A percentile compares a stretch with the other conserved stretches of the same genome.
These are phyloP conservation scores for Hyposoter dolosus DNA, from an alignment of 2,888 invertebrate species.

Conservation along the genomic window DNA sequence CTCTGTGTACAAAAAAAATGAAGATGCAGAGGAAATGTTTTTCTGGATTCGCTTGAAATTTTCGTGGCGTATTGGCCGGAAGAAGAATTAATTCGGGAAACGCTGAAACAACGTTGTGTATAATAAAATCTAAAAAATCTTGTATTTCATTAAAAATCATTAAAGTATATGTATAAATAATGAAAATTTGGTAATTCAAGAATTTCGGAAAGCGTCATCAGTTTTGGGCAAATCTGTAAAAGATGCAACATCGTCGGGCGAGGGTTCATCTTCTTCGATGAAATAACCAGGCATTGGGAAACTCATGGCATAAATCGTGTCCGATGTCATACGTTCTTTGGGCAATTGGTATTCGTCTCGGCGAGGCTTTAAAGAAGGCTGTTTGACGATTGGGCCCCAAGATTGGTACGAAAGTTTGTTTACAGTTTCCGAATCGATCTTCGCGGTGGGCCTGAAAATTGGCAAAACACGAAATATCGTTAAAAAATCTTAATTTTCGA, in stretches of 20 bases:
- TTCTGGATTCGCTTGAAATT: neutral
- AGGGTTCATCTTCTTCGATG: constrained; percentile 67
- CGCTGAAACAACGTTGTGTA: neutral
- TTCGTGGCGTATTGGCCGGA: neutral
- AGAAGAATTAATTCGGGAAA: neutral
- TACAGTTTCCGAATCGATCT: constrained; percentile 80
- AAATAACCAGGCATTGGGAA: constrained; percentile 82
- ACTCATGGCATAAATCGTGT: constrained; percentile 81
- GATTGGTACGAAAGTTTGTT: constrained; percentile 82
- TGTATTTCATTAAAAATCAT: constrained; percentile 37
- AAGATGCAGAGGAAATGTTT: neutral
- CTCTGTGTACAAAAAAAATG: neutral
- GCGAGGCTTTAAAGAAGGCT: constrained; percentile 79
- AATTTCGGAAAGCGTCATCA: constrained; percentile 16
- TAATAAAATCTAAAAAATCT: constrained; percentile 28
- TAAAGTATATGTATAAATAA: neutral
- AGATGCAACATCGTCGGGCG: constrained; percentile 9
- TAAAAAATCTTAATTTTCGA: neutral
- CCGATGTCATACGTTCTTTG: constrained; percentile 76
- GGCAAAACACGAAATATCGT: neutral
- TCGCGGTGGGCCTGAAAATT: constrained; percentile 74
- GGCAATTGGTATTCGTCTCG: constrained; percentile 77
- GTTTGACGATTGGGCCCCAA: constrained; percentile 77
- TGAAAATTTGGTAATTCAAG: neutral
- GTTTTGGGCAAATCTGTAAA: neutral